phyloP scores from a whole-genome alignment of 2,113 vertebrate genomes.

The Myrmecobius fasciatus region DNA sequence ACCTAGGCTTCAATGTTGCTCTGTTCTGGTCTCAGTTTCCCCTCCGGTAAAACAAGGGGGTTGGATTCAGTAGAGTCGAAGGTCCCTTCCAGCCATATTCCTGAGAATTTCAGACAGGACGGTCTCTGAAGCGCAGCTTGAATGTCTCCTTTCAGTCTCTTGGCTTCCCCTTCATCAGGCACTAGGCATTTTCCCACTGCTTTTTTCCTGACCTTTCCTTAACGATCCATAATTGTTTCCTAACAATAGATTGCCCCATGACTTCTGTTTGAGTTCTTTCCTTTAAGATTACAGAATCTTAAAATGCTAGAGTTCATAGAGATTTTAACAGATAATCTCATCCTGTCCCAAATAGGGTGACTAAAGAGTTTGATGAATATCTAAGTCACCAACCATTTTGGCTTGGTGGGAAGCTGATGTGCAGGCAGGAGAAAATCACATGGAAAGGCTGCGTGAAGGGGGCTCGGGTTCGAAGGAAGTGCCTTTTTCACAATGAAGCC shows the following conservation, averaged over 20 bases:
- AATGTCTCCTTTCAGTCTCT: background rate
- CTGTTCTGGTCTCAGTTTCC: background rate
- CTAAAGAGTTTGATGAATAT: background rate
- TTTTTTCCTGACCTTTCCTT: constrained; percentile 11
- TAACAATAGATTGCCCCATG: background rate
- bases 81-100: background rate
- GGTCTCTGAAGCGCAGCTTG: background rate
- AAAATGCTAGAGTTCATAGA: background rate
- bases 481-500: constrained; percentile 3
- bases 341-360: background rate
- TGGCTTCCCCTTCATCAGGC: background rate
- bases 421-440: background rate
- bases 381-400: background rate
- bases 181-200: background rate
- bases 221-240: constrained; percentile 32
- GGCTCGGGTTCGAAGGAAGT: background rate
- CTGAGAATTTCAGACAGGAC: background rate
- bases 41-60: background rate
- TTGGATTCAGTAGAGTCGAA: background rate
- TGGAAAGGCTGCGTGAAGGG: background rate
- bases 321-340: background rate
- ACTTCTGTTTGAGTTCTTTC: background rate
- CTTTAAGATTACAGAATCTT: background rate
- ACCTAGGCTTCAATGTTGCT: background rate
- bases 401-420: constrained; percentile 1